Conservation (phyloP, 2,888 invertebrate species). For the Leucoptera coffeella region DNA sequence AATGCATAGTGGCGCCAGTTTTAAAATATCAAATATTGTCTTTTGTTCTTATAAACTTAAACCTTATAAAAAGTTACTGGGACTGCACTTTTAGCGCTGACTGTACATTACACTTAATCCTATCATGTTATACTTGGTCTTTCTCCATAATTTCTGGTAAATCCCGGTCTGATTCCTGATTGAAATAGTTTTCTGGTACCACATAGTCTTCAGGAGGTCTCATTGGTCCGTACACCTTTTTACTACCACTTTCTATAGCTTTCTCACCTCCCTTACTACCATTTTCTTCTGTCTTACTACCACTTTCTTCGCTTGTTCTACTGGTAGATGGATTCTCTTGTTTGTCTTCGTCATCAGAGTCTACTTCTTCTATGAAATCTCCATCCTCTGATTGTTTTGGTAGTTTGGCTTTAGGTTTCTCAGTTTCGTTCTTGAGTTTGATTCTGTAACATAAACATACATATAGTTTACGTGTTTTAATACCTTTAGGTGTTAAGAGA, state of each 20-base stretch:
- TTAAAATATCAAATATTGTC: too few species aligned
- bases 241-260: constrained; percentile 5
- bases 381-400: constrained; percentile 18
- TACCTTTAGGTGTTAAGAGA: too few species aligned
- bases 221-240: constrained; percentile 31
- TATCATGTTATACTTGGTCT: constrained; percentile 8
- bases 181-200: constrained; percentile 35
- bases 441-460: constrained; percentile 20
- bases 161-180: constrained; percentile 34
- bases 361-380: constrained; percentile 49
- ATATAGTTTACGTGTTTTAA: too few species aligned
- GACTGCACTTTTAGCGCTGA: too few species aligned
- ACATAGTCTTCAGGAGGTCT: constrained; percentile 40
- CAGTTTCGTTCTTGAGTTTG: constrained; percentile 38
- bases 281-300: constrained; percentile 4
- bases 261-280: constrained; percentile 6
- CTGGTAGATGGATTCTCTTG: neutral
- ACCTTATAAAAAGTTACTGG: too few species aligned
- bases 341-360: constrained; percentile 29
- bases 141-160: constrained; percentile 37
- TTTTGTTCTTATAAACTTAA: too few species aligned
- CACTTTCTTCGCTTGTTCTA: constrained; percentile 3
- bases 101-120: neutral
- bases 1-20: too few species aligned
- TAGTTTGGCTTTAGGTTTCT: constrained; percentile 17